Evolutionary conservation across 2,113 vertebrate genomes (phyloP).

Genomic region (Oncorhynchus gorbuscha): DNA sequence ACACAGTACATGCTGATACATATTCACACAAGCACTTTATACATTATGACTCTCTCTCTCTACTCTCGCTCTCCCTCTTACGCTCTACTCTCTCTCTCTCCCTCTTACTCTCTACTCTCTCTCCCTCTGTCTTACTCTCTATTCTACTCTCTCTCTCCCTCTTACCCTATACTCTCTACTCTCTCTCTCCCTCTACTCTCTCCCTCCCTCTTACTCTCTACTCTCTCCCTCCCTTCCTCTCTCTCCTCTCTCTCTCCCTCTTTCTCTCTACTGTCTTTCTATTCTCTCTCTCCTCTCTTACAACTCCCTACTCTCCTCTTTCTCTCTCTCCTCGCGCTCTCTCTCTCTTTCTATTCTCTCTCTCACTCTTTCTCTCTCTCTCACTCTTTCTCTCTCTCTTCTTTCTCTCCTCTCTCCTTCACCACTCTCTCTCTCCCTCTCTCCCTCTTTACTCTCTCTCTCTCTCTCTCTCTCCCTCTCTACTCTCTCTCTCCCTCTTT

Average conservation of each 20-base stretch:
- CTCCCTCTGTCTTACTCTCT: background rate
- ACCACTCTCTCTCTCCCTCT: too few species aligned
- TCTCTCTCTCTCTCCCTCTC: too few species aligned
- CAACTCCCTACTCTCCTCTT: background rate
- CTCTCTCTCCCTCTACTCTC: background rate
- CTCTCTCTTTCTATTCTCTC: too few species aligned
- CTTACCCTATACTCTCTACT: background rate
- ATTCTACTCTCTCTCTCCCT: background rate
- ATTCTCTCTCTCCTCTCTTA: too few species aligned
- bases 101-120: too few species aligned
- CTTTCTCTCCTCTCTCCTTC: too few species aligned
- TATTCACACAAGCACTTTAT: slow-evolving; percentile 30
- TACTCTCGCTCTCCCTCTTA: too few species aligned
- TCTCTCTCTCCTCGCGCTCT: background rate
- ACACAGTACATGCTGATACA: slow-evolving; percentile 39
- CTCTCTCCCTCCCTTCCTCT: background rate
- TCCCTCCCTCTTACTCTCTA: background rate
- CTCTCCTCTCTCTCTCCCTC: background rate
- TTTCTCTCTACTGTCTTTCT: background rate
- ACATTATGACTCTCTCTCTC: background rate
- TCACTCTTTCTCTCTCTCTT: background rate
- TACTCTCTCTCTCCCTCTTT: background rate
- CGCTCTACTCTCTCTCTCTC: too few species aligned
- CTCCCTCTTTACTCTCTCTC: too few species aligned
- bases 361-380: background rate